Evolutionary conservation across 1,140 invertebrate genomes (phyloP).

Genomic region (Heliconius congener): DNA sequence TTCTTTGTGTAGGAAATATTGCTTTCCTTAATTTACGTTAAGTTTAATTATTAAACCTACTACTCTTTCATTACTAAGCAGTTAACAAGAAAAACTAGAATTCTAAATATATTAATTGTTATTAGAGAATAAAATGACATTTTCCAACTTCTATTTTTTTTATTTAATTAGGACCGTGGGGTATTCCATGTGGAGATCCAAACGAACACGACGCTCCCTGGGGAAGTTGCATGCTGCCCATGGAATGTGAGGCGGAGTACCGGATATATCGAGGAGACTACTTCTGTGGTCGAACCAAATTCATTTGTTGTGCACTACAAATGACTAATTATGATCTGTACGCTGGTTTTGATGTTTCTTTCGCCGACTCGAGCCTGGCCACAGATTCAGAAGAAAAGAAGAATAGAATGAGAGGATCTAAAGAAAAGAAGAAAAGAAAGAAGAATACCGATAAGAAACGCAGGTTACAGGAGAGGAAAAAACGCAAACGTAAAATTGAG

Average conservation of each 20-base stretch:
- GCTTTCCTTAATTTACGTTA: too few relatives aligned
- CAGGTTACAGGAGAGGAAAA: constrained; percentile 51
- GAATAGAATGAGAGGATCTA: constrained; percentile 44
- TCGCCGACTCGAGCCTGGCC: constrained; percentile 53
- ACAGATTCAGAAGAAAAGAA: constrained; percentile 59
- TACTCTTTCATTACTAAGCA: too few relatives aligned
- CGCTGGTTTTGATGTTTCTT: constrained; percentile 63
- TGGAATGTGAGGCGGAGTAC: constrained; percentile 68
- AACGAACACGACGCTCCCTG: constrained; percentile 66
- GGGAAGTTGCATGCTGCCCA: constrained; percentile 66
- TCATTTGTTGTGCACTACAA: constrained; percentile 63
- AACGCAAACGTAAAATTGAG: constrained; percentile 60
- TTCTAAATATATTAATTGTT: too few relatives aligned
- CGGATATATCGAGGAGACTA: constrained; percentile 68
- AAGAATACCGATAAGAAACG: constrained; percentile 42
- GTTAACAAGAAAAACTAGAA: too few relatives aligned
- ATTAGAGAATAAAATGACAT: too few relatives aligned
- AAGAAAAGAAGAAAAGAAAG: constrained; percentile 43
- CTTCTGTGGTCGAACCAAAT: constrained; percentile 63
- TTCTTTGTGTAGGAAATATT: too few relatives aligned
- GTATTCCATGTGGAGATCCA: constrained; percentile 71
- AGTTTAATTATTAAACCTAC: too few relatives aligned
- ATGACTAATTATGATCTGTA: constrained; percentile 63
- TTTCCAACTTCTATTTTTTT: background rate
- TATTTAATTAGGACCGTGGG: constrained; percentile 60